Conservation (phyloP, 2,888 invertebrate genomes). For the Scotopteryx bipunctaria region DNA sequence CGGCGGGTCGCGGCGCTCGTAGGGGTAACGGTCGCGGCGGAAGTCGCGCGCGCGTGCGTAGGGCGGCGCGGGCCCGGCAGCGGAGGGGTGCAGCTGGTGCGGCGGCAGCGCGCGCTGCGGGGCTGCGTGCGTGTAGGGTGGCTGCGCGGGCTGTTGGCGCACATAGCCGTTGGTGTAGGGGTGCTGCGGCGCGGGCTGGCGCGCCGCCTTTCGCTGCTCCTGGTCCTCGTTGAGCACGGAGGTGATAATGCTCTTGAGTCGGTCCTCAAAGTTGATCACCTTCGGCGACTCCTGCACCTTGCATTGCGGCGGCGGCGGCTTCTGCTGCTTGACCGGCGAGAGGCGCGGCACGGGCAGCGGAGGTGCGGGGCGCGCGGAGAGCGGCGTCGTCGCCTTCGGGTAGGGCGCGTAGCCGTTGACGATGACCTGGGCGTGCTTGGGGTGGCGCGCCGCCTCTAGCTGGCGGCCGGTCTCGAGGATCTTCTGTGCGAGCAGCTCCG, state of each 20-base stretch:
- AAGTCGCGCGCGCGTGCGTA: slow-evolving; percentile 49
- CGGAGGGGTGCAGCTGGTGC: slow-evolving; percentile 37
- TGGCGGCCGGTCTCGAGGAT: slow-evolving; percentile 95
- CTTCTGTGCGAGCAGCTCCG: slow-evolving; percentile 94
- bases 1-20: slow-evolving; percentile 59
- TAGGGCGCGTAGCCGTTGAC: slow-evolving; percentile 69
- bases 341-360: slow-evolving; percentile 43
- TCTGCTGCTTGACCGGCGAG: slow-evolving; percentile 68
- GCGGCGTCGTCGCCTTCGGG: slow-evolving; percentile 43
- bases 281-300: slow-evolving; percentile 89
- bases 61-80: slow-evolving; percentile 26
- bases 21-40: slow-evolving; percentile 64
- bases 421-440: slow-evolving; percentile 67
- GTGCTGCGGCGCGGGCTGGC: slow-evolving; percentile 51
- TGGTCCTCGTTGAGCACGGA: slow-evolving; percentile 94
- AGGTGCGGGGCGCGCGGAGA: slow-evolving; percentile 28
- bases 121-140: slow-evolving; percentile 32
- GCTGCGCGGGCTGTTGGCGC: slow-evolving; percentile 43
- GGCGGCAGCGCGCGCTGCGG: slow-evolving; percentile 14
- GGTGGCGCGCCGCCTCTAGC: slow-evolving; percentile 91
- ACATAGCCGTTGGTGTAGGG: slow-evolving; percentile 61
- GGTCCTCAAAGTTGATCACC: slow-evolving; percentile 93
- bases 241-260: slow-evolving; percentile 93
- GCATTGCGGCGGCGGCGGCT: slow-evolving; percentile 55
- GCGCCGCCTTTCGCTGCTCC: slow-evolving; percentile 60